Conservation (phyloP, 2,113 vertebrate species). For the Chroicocephalus ridibundus region DNA sequence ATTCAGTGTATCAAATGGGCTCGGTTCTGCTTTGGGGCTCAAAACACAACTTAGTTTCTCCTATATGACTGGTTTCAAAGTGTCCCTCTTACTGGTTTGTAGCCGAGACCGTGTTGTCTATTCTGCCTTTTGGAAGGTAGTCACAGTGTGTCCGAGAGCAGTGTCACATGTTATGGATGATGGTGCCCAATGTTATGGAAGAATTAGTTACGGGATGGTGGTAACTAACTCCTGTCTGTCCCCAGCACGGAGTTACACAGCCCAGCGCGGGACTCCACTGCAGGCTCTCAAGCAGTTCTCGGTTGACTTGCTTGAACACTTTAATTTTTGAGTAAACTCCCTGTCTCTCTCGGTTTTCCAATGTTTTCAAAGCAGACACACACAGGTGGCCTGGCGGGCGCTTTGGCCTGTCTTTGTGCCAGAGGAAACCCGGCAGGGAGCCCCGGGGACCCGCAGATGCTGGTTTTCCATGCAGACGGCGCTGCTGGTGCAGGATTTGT, state of each 20-base stretch:
- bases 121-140: rapidly evolving
- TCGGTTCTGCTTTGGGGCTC: neutral
- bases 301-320: neutral
- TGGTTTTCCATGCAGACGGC: rapidly evolving
- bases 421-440: neutral
- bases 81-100: neutral
- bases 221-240: rapidly evolving
- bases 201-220: too few relatives aligned
- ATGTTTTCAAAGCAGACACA: neutral
- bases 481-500: neutral
- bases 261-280: neutral
- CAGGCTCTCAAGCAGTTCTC: neutral
- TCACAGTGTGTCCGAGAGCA: rapidly evolving
- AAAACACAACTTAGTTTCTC: neutral
- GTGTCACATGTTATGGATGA: too few relatives aligned
- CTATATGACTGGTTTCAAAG: neutral
- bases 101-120: rapidly evolving
- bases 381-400: rapidly evolving
- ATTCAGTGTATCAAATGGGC: neutral
- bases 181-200: too few relatives aligned
- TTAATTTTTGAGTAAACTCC: neutral
- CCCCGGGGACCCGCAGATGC: neutral
- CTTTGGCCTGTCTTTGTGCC: neutral
- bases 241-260: rapidly evolving
- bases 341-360: neutral